Evolutionary conservation across 2,888 invertebrate genomes (phyloP), one percentile per base, ranked within the genome.

Genomic region (Cepaea hortensis): DNA sequence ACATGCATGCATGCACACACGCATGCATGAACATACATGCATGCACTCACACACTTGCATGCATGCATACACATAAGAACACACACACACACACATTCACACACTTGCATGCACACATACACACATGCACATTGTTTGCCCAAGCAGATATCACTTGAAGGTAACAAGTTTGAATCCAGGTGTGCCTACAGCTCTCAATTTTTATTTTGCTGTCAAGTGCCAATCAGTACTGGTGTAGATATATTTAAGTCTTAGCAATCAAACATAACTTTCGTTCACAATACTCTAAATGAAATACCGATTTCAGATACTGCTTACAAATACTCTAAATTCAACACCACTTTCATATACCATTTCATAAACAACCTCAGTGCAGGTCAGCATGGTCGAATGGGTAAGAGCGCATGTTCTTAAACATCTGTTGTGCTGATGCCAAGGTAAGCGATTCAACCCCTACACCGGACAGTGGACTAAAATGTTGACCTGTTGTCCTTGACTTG

Each of bases 221-320:
- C 6, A 11, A 55, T 55, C 55, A 55, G 55, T 55, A 55, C 35
- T 35, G 0, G 1, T 35, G 35, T 1, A 35, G 0, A 35, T 35
- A 35, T 35, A 0, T 35, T 35, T 35, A 35, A 55, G 6, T 55
- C 11, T 0, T 55, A 55, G 55, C 55, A 55, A 55, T 6, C 55
- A 11, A 55, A 2, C 55, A 55, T 55, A 6, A 55, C 6, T 55
- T 55, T 55, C 7, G 2, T 55, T 55, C 11, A 9, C 6, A 3
- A 55, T 6, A 1, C 0, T 55, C 55, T 55, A 68, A 18, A 18
- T 77, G 0, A n/a, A 61, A n/a, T 61, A 55, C 55, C n/a, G 50
- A 9, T 79, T 68, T 48, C 89, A 94, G 96, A 96, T 91, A 96
- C 96, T 87, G 96, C 96, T 61, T 96, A 96, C 92, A 95, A 3